These are phyloP conservation scores for Tichodroma muraria DNA, from an alignment of 2,113 vertebrate genomes.

Conservation along the genomic window DNA sequence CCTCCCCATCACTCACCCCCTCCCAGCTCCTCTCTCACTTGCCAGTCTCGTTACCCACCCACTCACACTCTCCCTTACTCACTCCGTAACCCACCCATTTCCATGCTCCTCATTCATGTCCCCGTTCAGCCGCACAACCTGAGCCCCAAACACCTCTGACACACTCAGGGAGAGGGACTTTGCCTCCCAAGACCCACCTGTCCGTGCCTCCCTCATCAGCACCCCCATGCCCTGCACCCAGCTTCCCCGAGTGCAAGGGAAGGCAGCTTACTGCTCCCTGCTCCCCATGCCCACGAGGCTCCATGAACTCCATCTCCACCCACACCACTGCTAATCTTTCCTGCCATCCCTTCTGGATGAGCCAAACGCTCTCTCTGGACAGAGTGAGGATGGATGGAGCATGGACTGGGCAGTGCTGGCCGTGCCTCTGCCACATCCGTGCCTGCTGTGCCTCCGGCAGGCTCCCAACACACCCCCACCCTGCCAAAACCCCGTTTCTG, in stretches of 20 bases:
- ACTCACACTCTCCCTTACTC: slow-evolving; percentile 41
- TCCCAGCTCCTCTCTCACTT: slow-evolving; percentile 27
- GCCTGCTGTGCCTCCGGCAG: not conserved
- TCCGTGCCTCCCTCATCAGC: not conserved
- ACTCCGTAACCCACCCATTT: slow-evolving; percentile 20
- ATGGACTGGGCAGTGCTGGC: not conserved
- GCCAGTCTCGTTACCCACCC: slow-evolving; percentile 33
- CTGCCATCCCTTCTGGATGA: not conserved
- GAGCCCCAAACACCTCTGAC: not conserved
- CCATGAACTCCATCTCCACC: not conserved
- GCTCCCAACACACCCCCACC: not conserved
- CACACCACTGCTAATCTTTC: not conserved
- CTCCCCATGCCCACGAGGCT: not conserved
- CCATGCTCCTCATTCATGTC: not conserved
- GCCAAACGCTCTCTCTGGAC: fast-evolving
- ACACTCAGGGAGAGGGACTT: not conserved
- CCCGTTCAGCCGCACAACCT: not conserved
- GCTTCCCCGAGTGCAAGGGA: not conserved
- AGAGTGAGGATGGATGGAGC: fast-evolving
- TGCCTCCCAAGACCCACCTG: not conserved
- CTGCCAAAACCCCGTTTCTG: not conserved
- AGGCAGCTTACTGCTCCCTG: not conserved
- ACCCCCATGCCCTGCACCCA: not conserved
- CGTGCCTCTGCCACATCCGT: not conserved
- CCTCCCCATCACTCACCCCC: slow-evolving; percentile 20